Evolutionary conservation across 1,140 invertebrate species (phyloP), one percentile per base, ranked within the genome.

Genomic region (Tribolium madens): DNA sequence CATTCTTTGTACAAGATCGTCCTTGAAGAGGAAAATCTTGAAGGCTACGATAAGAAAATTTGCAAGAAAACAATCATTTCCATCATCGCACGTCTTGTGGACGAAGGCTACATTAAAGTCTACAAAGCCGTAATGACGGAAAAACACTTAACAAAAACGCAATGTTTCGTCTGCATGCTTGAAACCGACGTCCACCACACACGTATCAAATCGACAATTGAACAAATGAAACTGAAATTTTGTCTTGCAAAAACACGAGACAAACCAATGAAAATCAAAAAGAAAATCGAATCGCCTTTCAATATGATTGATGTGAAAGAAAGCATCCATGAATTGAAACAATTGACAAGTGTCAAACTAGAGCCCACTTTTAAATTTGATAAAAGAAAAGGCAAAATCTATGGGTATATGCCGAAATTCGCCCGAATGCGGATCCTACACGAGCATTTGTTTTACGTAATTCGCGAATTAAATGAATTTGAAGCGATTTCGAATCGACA

Each of bases 381-480:
- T 53, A 46, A 42, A n/a, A 74, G 60, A 10, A 47, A 13, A 6
- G 73, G 73, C 1, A 17, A 68, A 12, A 21, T 10, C 0, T 75
- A 75, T 14, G 73, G 73, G n/a, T 75, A 64, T 26, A 15, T 9
- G 18, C 93, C 93, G 0, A 95, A 94, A 84, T 93, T 94, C 79
- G 83, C 91, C 1, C 86, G 93, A 26, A 90, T 93, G 85, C 85
- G 89, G 78, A 85, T 89, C 10, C 78, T 95, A 12, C 93, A 96
- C 80, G 86, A 90, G 76, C 88, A 92, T 53, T 79, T 95, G 0
- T 94, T 88, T 84, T 94, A 94, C 83, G 80, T 95, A 3, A 86
- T 92, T 0, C 91, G 91, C 72, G 89, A 88, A 21, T 89, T 92
- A 82, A 84, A 86, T 9, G 73, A 88, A 31, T 74, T 75, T 1